Percentiles rank a stretch among this genome's conserved stretches.
Evolutionary conservation across 2,888 invertebrate species (phyloP).

Genomic region (Barypeithes pellucidus): DNA sequence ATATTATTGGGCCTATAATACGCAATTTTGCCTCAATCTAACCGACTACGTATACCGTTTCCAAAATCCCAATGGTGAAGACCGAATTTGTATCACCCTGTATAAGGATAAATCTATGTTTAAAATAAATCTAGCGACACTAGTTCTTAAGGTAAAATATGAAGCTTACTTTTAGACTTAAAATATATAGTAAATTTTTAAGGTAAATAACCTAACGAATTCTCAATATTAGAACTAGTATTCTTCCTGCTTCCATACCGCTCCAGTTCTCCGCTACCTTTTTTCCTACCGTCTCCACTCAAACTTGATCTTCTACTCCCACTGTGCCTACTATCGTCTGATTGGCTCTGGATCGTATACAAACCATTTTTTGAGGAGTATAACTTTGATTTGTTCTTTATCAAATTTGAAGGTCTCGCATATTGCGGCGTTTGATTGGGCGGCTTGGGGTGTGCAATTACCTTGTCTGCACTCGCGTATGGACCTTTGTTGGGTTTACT

Average conservation of each 20-base stretch:
- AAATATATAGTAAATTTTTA: conserved; percentile 58
- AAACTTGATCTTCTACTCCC: conserved; percentile 60
- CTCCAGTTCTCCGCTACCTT: conserved; percentile 58
- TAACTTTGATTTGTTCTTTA: conserved; percentile 58
- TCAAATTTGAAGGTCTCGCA: conserved; percentile 36
- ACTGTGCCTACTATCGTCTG: conserved; percentile 66
- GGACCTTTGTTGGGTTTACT: conserved; percentile 56
- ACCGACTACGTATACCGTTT: no score
- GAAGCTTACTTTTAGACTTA: no score
- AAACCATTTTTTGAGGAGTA: conserved; percentile 70
- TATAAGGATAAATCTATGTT: no score
- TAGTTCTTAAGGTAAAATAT: no score
- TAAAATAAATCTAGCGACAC: no score
- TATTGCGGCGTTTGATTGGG: conserved; percentile 35
- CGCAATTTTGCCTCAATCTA: no score
- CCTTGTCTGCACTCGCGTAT: conserved; percentile 19
- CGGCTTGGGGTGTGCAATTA: conserved; percentile 44
- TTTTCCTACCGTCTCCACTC: conserved; percentile 57
- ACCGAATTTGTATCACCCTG: no score
- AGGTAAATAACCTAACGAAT: conserved; percentile 78
- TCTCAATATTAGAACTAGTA: conserved; percentile 75
- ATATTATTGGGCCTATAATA: no score
- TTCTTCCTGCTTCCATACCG: conserved; percentile 40
- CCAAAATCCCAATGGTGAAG: no score
- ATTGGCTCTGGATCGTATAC: conserved; percentile 70